These are phyloP conservation scores for Diarsia rubi DNA, from an alignment of 2,888 invertebrate species.

Conservation along the genomic window DNA sequence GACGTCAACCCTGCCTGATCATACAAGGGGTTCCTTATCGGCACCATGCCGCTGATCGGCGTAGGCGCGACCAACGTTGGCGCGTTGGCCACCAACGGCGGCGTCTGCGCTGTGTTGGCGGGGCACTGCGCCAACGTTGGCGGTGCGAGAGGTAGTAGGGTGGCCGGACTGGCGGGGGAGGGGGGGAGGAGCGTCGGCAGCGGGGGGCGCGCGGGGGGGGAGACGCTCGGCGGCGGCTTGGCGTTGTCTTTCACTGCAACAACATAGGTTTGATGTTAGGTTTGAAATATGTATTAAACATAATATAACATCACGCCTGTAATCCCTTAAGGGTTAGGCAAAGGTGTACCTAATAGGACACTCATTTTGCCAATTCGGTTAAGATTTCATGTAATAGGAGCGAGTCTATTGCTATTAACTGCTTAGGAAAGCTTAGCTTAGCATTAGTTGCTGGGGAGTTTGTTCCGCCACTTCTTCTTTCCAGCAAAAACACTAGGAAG, in stretches of 20 bases:
- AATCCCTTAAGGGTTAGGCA: too few species aligned
- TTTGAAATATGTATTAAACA: too few species aligned
- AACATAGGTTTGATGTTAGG: slow-evolving; percentile 7
- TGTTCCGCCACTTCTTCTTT: too few species aligned
- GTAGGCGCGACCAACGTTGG: slow-evolving; percentile 78
- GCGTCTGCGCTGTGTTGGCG: slow-evolving; percentile 74
- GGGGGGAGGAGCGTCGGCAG: slow-evolving; percentile 81
- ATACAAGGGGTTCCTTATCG: slow-evolving; percentile 85
- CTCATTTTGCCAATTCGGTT: too few species aligned
- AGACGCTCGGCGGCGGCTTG: slow-evolving; percentile 72
- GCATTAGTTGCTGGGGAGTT: too few species aligned
- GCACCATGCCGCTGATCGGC: slow-evolving; percentile 84
- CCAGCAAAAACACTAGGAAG: too few species aligned
- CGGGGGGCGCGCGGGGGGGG: slow-evolving; percentile 76
- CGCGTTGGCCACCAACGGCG: slow-evolving; percentile 68
- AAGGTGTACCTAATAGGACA: too few species aligned
- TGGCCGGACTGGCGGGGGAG: slow-evolving; percentile 73
- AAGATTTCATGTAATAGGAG: too few species aligned
- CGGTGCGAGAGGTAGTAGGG: slow-evolving; percentile 68
- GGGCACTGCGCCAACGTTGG: slow-evolving; percentile 71
- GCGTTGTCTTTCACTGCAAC: slow-evolving; percentile 81
- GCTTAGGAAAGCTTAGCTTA: too few species aligned
- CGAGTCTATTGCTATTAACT: too few species aligned
- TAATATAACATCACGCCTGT: too few species aligned
- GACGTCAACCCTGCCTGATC: slow-evolving; percentile 85